Evolutionary conservation across 2,888 invertebrate species (phyloP), one percentile per base, ranked within the genome.

Genomic region (Hypena proboscidalis): DNA sequence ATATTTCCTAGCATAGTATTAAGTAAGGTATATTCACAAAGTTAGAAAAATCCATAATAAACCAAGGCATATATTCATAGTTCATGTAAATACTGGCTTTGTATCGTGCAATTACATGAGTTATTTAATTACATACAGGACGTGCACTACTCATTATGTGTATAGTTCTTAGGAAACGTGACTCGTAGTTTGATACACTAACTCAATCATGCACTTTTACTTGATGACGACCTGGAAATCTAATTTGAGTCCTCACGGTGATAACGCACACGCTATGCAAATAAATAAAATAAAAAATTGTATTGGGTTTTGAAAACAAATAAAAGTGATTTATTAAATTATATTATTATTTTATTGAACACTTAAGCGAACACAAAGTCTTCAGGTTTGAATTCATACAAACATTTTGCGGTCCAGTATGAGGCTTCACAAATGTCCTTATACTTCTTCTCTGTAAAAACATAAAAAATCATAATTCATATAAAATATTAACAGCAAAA

Each of bases 351-450:
- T 7, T 6, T n/a, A 13, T 9, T n/a, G 1, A 29, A 22, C 15
- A 35, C 37, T 67, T 37, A 89, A 1, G 83, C 69, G 61, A 90
- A 90, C 26, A 90, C 53, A 42, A 89, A 90, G 43, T 77, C 80
- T 56, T 80, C 80, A 0, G 90, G 87, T 14, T 83, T 82, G 19
- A 73, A 76, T 2, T 89, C 86, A 54, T 89, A 88, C 47, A 90
- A 71, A 48, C 90, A 90, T 47, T 87, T 89, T 1, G 88, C 77
- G 2, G 79, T 65, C 80, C 81, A 85, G 53, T 65, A 90, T 0
- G 87, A 80, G 1, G 80, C 77, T 55, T 88, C 88, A 47, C 90
- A 90, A 1, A 90, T 31, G 36, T 90, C 88, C 52, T 87, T 87
- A 59, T 85, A 82, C 43, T 85, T 85, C 46, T 80, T 82, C 14